Evolutionary conservation across 2,797 vertebrate species (phyloP), one percentile per base, ranked within the genome.

Genomic region (Arnoldichthys spilopterus): DNA sequence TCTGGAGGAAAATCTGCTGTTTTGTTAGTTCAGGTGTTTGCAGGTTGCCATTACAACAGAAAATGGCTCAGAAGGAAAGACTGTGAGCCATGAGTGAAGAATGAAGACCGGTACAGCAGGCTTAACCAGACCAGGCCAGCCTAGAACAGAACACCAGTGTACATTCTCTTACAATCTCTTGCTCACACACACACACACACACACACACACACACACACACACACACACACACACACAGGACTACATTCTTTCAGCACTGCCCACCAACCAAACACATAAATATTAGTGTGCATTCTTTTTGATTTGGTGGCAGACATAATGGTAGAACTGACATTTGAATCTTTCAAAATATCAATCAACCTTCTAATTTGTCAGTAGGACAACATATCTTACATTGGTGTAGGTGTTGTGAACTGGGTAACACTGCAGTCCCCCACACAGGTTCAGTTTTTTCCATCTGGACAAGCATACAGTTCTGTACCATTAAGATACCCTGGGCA

Each of bases 101-200:
- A 74, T 37, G 53, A 13, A 24, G 24, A 74, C 71, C 24, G 20
- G 77, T 59, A 68, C 9, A 59, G 51, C 77, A 51, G 63, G 77
- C 34, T 24, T 11, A 16, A 11, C 59, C 20, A 12, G 71, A 58
- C 62, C 32, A 53, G 4, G 26, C 43, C 30, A 28, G 40, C 18
- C 7, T 11, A 18, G 40, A 62, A 5, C 7, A 8, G 26, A 18
- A 30, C 24, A 49, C 15, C 2, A 16, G 22, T 56, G 68, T 54
- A 43, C 47, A 40, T 30, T 43, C 45, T 51, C 15, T 37, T 30
- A 43, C 1, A 47, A 49, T 37, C 53, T 4, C 54, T 30, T 6
- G 1, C n/a, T n/a, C 8, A 68, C 37, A 45, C 47, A 62, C 66
- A 53, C 24, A 47, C 40, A 26, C 24, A 26, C n/a, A 13, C 12